Evolutionary conservation across 2,113 vertebrate genomes (phyloP).

Genomic region (Hydrolagus affinis): DNA sequence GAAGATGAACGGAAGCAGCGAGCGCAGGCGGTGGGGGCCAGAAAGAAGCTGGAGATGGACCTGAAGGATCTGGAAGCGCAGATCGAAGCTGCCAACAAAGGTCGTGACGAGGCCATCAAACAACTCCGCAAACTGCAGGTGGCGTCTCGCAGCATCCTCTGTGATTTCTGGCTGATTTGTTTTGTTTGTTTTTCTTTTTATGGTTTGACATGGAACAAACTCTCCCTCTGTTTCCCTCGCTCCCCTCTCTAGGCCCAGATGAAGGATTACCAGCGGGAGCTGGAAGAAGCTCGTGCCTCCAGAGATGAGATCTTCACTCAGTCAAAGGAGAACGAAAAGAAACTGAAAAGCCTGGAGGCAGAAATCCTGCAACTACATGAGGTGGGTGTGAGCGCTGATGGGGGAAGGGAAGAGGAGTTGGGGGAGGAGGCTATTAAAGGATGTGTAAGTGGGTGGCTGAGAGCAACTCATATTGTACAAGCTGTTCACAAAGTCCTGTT

Average conservation of each 20-base stretch:
- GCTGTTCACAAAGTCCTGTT: too few relatives aligned
- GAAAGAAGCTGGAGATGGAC: conserved; percentile 97
- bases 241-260: conserved; percentile 70
- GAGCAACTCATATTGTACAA: too few relatives aligned
- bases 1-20: conserved; percentile 94
- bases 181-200: too few relatives aligned
- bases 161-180: too few relatives aligned
- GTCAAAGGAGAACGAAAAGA: conserved; percentile 96
- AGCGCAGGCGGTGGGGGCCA: conserved; percentile 76
- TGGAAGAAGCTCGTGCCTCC: conserved; percentile 87
- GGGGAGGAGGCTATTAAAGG: too few relatives aligned
- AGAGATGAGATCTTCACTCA: conserved; percentile 92
- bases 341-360: conserved; percentile 83
- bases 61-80: conserved; percentile 89
- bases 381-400: conserved; percentile 47
- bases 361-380: conserved; percentile 92
- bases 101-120: conserved; percentile 88
- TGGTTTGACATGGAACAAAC: neutral
- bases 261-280: conserved; percentile 92
- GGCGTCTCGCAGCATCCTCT: neutral
- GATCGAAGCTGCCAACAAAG: conserved; percentile 86
- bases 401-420: too few relatives aligned
- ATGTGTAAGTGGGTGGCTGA: too few relatives aligned
- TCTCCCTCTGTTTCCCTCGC: neutral
- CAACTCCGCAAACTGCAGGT: conserved; percentile 93